These are phyloP conservation scores for Erpetoichthys calabaricus DNA, from an alignment of 2,797 vertebrate species.

Conservation along the genomic window DNA sequence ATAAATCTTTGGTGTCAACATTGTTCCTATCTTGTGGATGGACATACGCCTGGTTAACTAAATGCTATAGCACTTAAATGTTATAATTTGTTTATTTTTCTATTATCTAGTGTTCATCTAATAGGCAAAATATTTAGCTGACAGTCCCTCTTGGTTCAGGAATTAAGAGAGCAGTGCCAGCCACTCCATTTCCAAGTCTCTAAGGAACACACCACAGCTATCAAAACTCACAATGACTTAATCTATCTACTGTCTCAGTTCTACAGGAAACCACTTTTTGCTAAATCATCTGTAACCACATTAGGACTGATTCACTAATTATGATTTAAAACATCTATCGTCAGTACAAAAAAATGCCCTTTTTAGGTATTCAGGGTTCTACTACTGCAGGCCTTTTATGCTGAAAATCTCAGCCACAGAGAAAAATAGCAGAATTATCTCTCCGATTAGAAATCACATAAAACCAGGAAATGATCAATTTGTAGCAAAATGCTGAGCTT, in stretches of 20 bases:
- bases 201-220: constrained; percentile 29
- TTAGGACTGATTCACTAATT: constrained; percentile 41
- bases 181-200: constrained; percentile 39
- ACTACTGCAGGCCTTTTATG: constrained; percentile 11
- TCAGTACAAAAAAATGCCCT: constrained; percentile 37
- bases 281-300: constrained; percentile 61
- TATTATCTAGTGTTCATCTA: constrained; percentile 45
- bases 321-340: constrained; percentile 29
- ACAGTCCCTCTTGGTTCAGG: constrained; percentile 57
- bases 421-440: constrained; percentile 24
- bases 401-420: constrained; percentile 13
- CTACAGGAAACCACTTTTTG: constrained; percentile 56
- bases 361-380: constrained; percentile 23
- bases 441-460: constrained; percentile 19
- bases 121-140: constrained; percentile 67
- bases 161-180: constrained; percentile 53
- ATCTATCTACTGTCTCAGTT: constrained; percentile 46
- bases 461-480: constrained; percentile 30
- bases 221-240: constrained; percentile 46
- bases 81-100: constrained; percentile 45
- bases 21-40: too few relatives aligned
- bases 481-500: constrained; percentile 24
- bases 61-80: constrained; percentile 47
- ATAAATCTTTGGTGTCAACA: too few relatives aligned
- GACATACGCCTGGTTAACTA: constrained; percentile 33